Percentiles rank a stretch among this genome's conserved stretches.
Evolutionary conservation across 2,797 vertebrate genomes (phyloP).

Genomic region (Ibycter americanus): DNA sequence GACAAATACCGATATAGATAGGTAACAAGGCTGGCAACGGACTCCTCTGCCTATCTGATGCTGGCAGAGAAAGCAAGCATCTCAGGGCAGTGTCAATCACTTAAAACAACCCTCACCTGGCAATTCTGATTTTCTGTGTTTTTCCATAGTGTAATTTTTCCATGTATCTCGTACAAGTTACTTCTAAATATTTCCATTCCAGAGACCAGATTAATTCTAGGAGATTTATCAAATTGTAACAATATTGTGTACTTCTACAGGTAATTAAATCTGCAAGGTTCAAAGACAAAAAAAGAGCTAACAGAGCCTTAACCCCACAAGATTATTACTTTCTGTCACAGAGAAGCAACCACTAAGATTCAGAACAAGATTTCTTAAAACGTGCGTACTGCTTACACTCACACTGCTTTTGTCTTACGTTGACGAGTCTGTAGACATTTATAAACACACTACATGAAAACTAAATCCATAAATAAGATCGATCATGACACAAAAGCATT

Average conservation of each 20-base stretch:
- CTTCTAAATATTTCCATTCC: background rate
- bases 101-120: background rate
- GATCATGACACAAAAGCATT: background rate
- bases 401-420: background rate
- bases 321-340: background rate
- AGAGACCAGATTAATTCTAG: background rate
- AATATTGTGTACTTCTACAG: background rate
- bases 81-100: background rate
- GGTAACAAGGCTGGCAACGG: background rate
- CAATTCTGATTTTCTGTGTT: background rate
- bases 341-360: background rate
- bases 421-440: background rate
- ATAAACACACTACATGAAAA: background rate
- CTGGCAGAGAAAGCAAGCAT: background rate
- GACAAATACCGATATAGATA: background rate
- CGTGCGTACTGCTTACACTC: background rate
- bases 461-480: background rate
- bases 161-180: background rate
- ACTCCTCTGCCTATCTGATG: background rate
- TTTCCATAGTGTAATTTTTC: background rate
- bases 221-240: background rate
- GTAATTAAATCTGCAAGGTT: background rate
- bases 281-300: background rate
- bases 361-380: background rate
- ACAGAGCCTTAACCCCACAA: background rate